Evolutionary conservation across 2,797 vertebrate genomes (phyloP).

Genomic region (Steatocranus sp.): DNA sequence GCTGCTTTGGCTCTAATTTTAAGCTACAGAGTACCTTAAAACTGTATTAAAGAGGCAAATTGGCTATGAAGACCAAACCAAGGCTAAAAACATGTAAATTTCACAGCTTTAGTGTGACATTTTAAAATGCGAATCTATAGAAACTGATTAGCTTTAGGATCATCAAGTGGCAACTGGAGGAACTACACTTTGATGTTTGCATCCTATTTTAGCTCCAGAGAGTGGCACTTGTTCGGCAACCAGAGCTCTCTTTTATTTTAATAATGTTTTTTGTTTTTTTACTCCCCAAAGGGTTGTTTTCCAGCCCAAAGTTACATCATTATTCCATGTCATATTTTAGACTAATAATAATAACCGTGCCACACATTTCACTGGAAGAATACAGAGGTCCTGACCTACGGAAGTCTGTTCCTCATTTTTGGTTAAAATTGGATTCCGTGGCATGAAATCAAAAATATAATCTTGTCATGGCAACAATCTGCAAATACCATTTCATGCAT

Average conservation of each 20-base stretch:
- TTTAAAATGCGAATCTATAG: neutral
- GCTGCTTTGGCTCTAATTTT: neutral
- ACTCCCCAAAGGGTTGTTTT: neutral
- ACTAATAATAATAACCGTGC: neutral
- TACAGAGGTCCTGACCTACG: neutral
- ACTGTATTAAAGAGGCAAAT: neutral
- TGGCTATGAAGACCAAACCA: neutral
- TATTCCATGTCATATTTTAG: neutral
- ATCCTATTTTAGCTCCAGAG: neutral
- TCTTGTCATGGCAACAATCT: neutral
- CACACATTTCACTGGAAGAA: neutral
- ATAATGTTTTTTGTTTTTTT: neutral
- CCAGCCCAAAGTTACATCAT: neutral
- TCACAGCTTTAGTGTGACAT: neutral
- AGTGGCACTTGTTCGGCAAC: neutral
- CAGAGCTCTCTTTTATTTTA: neutral
- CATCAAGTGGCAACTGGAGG: neutral
- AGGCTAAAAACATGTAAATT: neutral
- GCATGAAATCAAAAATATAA: neutral
- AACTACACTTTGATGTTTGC: neutral
- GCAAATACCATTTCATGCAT: neutral
- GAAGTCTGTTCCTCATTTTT: neutral
- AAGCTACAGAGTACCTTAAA: neutral
- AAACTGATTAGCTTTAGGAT: neutral
- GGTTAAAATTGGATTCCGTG: neutral